phyloP scores from a whole-genome alignment of 2,888 invertebrate genomes.

The Helicoverpa assulta region DNA sequence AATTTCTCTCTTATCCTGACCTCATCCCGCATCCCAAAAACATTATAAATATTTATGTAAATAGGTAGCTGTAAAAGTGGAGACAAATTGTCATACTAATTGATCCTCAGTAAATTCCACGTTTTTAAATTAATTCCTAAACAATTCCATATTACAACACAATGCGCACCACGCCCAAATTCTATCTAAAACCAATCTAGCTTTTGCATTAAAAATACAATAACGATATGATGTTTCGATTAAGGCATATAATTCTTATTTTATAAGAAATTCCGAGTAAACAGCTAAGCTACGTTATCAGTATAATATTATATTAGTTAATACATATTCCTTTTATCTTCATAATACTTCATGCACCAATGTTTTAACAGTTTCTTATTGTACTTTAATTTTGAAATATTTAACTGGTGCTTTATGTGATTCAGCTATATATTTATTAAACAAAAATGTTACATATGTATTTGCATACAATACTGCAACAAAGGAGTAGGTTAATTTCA shows the following conservation, averaged over 20 bases:
- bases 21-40: too few relatives aligned
- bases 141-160: slow-evolving; percentile 12
- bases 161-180: slow-evolving; percentile 27
- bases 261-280: slow-evolving; percentile 81
- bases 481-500: too few relatives aligned
- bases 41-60: too few relatives aligned
- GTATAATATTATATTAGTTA: slow-evolving; percentile 57
- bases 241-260: slow-evolving; percentile 89
- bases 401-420: slow-evolving; percentile 43
- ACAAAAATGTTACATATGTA: too few relatives aligned
- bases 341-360: slow-evolving; percentile 71
- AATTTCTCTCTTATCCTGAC: too few relatives aligned
- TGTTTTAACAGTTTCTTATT: slow-evolving; percentile 61
- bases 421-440: slow-evolving; percentile 7
- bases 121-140: background rate
- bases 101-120: background rate
- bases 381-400: slow-evolving; percentile 64
- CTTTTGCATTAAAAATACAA: slow-evolving; percentile 86
- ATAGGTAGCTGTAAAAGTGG: too few relatives aligned
- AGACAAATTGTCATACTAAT: background rate
- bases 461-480: too few relatives aligned
- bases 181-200: slow-evolving; percentile 40
- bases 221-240: slow-evolving; percentile 88
- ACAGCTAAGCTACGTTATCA: slow-evolving; percentile 74
- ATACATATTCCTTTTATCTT: slow-evolving; percentile 55